Evolutionary conservation across 2,797 vertebrate species (phyloP).

Genomic region (Dicrostonyx torquatus): DNA sequence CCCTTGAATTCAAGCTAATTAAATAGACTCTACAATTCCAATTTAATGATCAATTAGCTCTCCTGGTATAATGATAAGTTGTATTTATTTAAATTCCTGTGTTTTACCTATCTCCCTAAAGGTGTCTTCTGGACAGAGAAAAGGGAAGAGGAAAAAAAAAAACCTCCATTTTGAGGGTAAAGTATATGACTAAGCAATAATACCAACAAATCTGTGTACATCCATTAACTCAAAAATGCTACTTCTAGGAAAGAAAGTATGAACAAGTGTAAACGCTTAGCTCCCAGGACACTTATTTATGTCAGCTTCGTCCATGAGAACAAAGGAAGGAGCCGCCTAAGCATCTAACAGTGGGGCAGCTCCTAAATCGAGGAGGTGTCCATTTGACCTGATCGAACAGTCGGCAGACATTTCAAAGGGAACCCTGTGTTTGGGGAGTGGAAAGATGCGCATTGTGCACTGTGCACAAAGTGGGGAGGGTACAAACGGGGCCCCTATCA

Average conservation of each 20-base stretch:
- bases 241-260: not conserved
- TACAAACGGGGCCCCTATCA: not conserved
- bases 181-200: not conserved
- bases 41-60: constrained; percentile 10
- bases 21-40: not conserved
- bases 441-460: not conserved
- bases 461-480: not conserved
- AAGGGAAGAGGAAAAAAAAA: not conserved
- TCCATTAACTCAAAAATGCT: not conserved
- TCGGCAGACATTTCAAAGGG: not conserved
- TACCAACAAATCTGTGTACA: not conserved
- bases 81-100: not conserved
- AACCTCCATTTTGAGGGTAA: not conserved
- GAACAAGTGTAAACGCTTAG: not conserved
- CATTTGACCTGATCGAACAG: not conserved
- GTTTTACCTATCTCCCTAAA: constrained; percentile 22
- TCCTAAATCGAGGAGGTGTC: not conserved
- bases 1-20: constrained; percentile 11
- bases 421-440: not conserved
- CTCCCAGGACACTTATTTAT: not conserved
- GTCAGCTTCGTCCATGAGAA: constrained; percentile 4
- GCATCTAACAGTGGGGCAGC: too few species aligned
- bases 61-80: not conserved
- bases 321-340: not conserved
- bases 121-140: not conserved